These are phyloP conservation scores for Acronicta psi DNA, from an alignment of 2,888 invertebrate species.

Conservation along the genomic window DNA sequence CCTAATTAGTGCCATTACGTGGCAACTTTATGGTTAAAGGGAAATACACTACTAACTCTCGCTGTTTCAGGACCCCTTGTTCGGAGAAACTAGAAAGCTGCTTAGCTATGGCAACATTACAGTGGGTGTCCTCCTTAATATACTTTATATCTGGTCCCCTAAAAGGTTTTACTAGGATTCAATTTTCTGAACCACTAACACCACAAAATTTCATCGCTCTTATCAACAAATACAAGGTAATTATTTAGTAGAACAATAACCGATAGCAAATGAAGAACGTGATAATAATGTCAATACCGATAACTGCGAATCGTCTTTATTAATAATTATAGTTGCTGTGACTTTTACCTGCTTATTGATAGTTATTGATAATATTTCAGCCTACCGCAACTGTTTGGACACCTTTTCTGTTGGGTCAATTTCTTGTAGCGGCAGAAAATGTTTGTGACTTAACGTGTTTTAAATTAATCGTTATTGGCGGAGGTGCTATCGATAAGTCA, in stretches of 20 bases:
- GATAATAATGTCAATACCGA: background rate
- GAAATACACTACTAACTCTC: background rate
- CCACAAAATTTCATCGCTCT: slow-evolving; percentile 58
- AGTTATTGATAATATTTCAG: slow-evolving; percentile 57
- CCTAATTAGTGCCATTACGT: too few relatives aligned
- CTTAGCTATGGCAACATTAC: slow-evolving; percentile 66
- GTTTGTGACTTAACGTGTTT: slow-evolving; percentile 74
- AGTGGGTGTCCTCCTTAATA: slow-evolving; percentile 70
- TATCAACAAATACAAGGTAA: slow-evolving; percentile 70
- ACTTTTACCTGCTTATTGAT: slow-evolving; percentile 9
- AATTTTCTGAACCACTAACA: slow-evolving; percentile 61
- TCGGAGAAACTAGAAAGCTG: slow-evolving; percentile 45
- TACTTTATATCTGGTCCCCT: slow-evolving; percentile 64
- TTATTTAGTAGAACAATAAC: slow-evolving; percentile 1
- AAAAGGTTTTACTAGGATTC: slow-evolving; percentile 63
- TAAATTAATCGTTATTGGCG: slow-evolving; percentile 70
- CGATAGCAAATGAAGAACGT: background rate
- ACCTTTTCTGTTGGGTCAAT: slow-evolving; percentile 70
- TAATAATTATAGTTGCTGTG: background rate
- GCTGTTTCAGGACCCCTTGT: slow-evolving; percentile 56
- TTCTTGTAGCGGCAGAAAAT: slow-evolving; percentile 67
- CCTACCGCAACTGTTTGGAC: slow-evolving; percentile 71
- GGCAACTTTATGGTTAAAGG: too few relatives aligned
- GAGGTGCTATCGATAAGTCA: slow-evolving; percentile 68
- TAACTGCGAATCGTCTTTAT: background rate